Conservation (phyloP, 2,797 vertebrate species). For the Pseudochromis fuscus region DNA sequence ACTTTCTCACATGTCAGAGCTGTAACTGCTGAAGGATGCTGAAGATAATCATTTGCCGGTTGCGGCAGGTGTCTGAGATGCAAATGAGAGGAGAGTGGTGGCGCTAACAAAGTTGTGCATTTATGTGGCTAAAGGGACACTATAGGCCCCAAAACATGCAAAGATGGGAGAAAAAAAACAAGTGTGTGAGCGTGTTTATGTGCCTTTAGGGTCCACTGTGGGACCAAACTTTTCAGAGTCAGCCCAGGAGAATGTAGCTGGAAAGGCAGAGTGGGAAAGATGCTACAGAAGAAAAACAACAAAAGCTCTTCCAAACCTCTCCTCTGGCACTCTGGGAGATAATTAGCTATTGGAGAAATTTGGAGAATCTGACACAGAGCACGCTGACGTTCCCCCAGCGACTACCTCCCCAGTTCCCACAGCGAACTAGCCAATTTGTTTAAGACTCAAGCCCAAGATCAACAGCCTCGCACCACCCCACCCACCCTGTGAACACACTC, state of each 20-base stretch:
- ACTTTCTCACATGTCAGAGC: slow-evolving; percentile 22
- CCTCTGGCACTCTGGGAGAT: slow-evolving; percentile 72
- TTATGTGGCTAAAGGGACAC: background rate
- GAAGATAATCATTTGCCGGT: slow-evolving; percentile 19
- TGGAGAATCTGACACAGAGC: slow-evolving; percentile 74
- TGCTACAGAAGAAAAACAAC: slow-evolving; percentile 63
- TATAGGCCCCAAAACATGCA: slow-evolving; percentile 19
- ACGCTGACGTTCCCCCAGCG: slow-evolving; percentile 63
- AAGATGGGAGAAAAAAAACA: slow-evolving; percentile 17
- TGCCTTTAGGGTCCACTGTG: slow-evolving; percentile 38
- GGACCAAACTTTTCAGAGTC: slow-evolving; percentile 54
- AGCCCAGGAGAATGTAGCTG: slow-evolving; percentile 46
- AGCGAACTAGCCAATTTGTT: slow-evolving; percentile 73
- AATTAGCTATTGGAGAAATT: slow-evolving; percentile 80
- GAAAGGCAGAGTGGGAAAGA: slow-evolving; percentile 30
- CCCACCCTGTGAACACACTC: slow-evolving; percentile 68
- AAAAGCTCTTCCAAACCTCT: slow-evolving; percentile 71
- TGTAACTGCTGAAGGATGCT: slow-evolving; percentile 12
- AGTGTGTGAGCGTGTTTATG: slow-evolving; percentile 16
- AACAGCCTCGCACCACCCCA: slow-evolving; percentile 67
- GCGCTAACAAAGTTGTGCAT: slow-evolving; percentile 2
- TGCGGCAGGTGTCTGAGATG: slow-evolving; percentile 23
- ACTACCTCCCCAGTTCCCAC: slow-evolving; percentile 73
- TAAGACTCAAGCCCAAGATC: slow-evolving; percentile 75
- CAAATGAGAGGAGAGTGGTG: slow-evolving; percentile 27